Percentiles rank a stretch among this genome's conserved stretches.
Evolutionary conservation across 2,888 invertebrate genomes (phyloP).

Genomic region (Galeopsomyia nigrocyanea): DNA sequence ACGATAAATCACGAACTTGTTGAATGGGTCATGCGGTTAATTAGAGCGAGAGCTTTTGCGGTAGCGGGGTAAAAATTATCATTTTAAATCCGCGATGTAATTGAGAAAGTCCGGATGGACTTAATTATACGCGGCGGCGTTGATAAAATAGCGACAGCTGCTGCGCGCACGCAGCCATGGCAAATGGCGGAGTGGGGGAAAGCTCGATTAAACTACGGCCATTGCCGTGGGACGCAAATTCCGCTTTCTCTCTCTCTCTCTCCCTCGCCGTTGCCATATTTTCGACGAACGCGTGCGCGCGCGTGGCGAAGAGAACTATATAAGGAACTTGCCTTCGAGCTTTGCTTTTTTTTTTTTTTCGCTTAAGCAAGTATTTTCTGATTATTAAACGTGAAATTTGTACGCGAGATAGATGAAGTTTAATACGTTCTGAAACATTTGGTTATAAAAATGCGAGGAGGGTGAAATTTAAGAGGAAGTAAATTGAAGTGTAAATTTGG

Average conservation of each 20-base stretch:
- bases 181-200: slow-evolving; percentile 34
- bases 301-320: not conserved
- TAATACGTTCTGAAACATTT: no score
- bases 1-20: no score
- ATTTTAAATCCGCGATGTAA: slow-evolving; percentile 34
- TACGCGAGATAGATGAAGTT: no score
- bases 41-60: not conserved
- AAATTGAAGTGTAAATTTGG: not conserved
- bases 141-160: slow-evolving; percentile 57
- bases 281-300: not conserved
- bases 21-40: slow-evolving; percentile 7
- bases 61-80: slow-evolving; percentile 40
- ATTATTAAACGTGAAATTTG: no score
- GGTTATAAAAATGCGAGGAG: no score
- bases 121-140: slow-evolving; percentile 59
- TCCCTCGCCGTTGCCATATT: slow-evolving; percentile 15
- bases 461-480: no score
- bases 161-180: slow-evolving; percentile 32
- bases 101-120: slow-evolving; percentile 50
- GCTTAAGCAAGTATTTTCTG: no score
- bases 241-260: not conserved
- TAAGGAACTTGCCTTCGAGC: slow-evolving; percentile 14
- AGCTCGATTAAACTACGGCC: slow-evolving; percentile 57
- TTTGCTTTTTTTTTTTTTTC: no score
- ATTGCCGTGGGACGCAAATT: slow-evolving; percentile 26